These are phyloP conservation scores for Agriopis leucophaearia DNA, from an alignment of 2,888 invertebrate genomes.

Conservation along the genomic window DNA sequence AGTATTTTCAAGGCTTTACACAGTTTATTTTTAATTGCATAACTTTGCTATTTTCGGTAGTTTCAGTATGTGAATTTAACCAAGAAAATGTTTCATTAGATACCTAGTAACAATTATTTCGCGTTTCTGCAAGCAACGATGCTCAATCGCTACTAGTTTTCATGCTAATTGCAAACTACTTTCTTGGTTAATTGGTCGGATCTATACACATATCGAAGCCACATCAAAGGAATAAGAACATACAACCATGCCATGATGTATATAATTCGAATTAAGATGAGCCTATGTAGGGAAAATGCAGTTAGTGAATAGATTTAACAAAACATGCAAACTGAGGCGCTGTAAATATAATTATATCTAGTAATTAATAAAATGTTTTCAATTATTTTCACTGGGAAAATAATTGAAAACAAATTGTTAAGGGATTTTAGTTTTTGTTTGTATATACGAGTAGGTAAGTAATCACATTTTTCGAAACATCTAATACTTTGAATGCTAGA, in stretches of 20 bases:
- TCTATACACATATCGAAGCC: background rate
- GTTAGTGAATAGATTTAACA: background rate
- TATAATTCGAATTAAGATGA: background rate
- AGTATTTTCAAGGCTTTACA: background rate
- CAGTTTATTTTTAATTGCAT: too few relatives aligned
- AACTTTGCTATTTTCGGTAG: too few relatives aligned
- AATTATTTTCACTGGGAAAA: too few relatives aligned
- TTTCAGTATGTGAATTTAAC: background rate
- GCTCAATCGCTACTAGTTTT: background rate
- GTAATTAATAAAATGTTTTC: too few relatives aligned
- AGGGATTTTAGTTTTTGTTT: background rate
- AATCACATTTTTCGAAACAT: background rate
- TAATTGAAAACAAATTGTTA: background rate
- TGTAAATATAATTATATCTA: background rate
- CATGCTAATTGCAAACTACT: background rate
- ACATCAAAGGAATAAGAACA: background rate
- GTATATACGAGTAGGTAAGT: background rate
- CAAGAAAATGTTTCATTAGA: background rate
- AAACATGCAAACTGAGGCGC: background rate
- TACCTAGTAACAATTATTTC: too few relatives aligned
- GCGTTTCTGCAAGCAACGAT: too few relatives aligned
- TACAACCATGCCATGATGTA: background rate
- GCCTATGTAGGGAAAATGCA: background rate
- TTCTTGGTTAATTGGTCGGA: slow-evolving; percentile 1
- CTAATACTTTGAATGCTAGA: background rate